Conservation (phyloP, 2,888 invertebrate genomes). For the Tetanocera ferruginea region DNA sequence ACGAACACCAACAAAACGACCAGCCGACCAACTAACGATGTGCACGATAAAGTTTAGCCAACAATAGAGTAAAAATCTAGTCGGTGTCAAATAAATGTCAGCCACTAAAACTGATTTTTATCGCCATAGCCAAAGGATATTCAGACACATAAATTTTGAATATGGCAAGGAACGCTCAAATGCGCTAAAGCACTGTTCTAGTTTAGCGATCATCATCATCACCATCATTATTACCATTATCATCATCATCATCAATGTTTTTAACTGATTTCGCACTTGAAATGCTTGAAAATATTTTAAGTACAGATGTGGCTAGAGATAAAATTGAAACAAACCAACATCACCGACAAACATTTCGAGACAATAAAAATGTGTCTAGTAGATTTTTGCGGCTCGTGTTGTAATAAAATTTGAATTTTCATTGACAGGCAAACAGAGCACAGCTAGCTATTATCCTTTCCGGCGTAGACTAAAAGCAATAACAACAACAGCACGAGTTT, state of each 20-base stretch:
- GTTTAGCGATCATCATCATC: no score
- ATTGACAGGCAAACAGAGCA: background rate
- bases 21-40: no score
- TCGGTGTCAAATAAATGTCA: conserved; percentile 6
- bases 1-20: background rate
- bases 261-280: conserved; percentile 8
- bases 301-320: background rate
- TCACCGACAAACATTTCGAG: no score
- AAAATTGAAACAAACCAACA: background rate
- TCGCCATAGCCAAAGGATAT: background rate
- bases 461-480: background rate
- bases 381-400: background rate
- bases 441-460: background rate
- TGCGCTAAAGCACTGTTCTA: background rate
- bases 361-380: no score
- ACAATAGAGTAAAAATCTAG: background rate
- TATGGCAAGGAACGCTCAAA: background rate
- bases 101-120: conserved; percentile 5
- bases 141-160: conserved; percentile 7
- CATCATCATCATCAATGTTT: background rate
- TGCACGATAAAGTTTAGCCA: background rate
- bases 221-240: background rate
- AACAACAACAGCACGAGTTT: background rate
- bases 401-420: background rate
- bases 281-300: background rate